Percentiles rank a stretch among this genome's conserved stretches.
phyloP scores from a whole-genome alignment of 2,888 invertebrate species.

The Mythimna vitellina region DNA sequence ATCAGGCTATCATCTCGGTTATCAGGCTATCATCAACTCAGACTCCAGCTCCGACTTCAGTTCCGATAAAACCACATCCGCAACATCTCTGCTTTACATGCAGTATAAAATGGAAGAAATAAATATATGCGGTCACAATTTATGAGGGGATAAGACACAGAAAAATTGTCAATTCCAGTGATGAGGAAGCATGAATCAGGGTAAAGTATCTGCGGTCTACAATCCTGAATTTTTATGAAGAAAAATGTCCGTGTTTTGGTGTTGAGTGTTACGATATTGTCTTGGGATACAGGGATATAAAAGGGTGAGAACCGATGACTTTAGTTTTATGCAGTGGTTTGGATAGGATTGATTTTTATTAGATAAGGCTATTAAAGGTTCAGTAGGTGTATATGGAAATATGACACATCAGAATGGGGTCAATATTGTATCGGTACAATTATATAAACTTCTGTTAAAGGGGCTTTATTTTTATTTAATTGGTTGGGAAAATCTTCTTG shows the following conservation, averaged over 20 bases:
- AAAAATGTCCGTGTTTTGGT: constrained; percentile 16
- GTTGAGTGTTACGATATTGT: constrained; percentile 26
- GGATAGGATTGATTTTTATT: background rate
- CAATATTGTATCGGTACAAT: no score
- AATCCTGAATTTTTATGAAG: constrained; percentile 37
- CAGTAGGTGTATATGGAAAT: background rate
- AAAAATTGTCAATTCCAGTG: constrained; percentile 50
- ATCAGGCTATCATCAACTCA: no score
- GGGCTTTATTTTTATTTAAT: no score
- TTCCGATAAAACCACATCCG: no score
- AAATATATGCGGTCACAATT: constrained; percentile 46
- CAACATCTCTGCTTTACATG: background rate
- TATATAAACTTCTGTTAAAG: no score
- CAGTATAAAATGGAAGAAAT: constrained; percentile 23
- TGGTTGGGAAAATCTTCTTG: no score
- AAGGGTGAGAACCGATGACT: constrained; percentile 12
- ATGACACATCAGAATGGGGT: background rate
- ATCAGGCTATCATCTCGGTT: no score
- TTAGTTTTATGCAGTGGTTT: constrained; percentile 1
- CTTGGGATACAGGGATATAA: constrained; percentile 24
- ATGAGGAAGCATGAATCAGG: constrained; percentile 32
- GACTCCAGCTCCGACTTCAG: no score
- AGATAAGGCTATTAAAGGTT: background rate
- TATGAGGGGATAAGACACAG: constrained; percentile 41
- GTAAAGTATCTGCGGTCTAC: constrained; percentile 21